Conservation (phyloP, 2,888 invertebrate species). For the Ectemnius continuus region DNA sequence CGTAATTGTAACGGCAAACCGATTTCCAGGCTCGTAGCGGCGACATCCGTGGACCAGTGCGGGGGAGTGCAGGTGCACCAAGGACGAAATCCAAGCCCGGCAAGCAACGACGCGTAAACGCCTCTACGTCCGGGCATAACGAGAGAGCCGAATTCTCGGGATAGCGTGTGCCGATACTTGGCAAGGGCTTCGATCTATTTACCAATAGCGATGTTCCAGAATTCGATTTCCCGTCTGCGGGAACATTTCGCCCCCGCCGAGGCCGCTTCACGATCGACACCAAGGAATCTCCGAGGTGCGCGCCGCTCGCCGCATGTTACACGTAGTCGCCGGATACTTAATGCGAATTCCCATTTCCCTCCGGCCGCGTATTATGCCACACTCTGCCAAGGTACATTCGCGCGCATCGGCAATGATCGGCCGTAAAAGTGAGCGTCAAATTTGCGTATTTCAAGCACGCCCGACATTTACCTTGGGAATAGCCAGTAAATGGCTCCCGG, state of each 20-base stretch:
- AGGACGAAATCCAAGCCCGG: slow-evolving; percentile 2
- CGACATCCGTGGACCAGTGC: slow-evolving; percentile 6
- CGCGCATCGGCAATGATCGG: too few relatives aligned
- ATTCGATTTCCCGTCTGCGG: slow-evolving; percentile 41
- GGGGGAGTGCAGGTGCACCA: too few relatives aligned
- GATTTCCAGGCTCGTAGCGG: slow-evolving; percentile 14
- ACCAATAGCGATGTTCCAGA: slow-evolving; percentile 37
- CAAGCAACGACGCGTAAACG: slow-evolving; percentile 7
- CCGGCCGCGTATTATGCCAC: too few relatives aligned
- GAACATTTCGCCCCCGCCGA: slow-evolving; percentile 20
- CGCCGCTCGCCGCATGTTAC: too few relatives aligned
- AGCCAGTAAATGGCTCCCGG: too few relatives aligned
- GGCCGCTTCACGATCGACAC: slow-evolving; percentile 24
- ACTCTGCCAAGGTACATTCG: too few relatives aligned
- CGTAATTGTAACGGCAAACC: slow-evolving; percentile 30
- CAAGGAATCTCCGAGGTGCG: slow-evolving; percentile 26
- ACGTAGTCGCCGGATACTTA: too few relatives aligned
- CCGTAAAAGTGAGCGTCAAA: too few relatives aligned
- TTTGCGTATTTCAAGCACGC: too few relatives aligned
- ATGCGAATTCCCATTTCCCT: too few relatives aligned
- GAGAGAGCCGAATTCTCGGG: slow-evolving; percentile 28
- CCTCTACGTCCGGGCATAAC: slow-evolving; percentile 24
- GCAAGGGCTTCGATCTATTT: slow-evolving; percentile 11
- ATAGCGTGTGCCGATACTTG: slow-evolving; percentile 31
- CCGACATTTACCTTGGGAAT: too few relatives aligned